Percentiles rank a stretch among this genome's conserved stretches.
Evolutionary conservation across 2,113 vertebrate species (phyloP).

Genomic region (Rhipidura dahli): DNA sequence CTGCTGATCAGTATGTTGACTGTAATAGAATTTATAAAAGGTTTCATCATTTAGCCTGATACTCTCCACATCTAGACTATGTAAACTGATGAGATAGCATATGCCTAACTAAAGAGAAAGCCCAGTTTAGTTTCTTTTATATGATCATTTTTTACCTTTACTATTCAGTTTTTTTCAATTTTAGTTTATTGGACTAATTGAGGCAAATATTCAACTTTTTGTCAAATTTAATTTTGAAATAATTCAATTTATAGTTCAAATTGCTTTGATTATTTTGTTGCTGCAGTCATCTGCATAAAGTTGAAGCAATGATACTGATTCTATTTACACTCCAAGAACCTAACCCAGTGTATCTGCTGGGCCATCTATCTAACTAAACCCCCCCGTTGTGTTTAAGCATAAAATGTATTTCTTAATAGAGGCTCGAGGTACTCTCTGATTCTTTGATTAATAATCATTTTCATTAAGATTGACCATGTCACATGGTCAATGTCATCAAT

Average conservation of each 20-base stretch:
- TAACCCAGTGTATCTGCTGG: neutral
- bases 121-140: neutral
- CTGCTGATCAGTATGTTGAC: neutral
- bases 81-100: neutral
- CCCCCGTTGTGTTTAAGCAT: fast-evolving
- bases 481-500: neutral
- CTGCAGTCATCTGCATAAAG: neutral
- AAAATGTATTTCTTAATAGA: neutral
- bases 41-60: neutral
- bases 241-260: neutral
- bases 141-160: neutral
- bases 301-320: neutral
- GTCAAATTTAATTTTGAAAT: neutral
- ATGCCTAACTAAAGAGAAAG: neutral
- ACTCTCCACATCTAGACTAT: neutral
- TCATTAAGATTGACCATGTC: neutral
- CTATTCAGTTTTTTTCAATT: neutral
- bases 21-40: neutral
- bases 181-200: neutral
- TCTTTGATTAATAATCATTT: neutral
- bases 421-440: neutral
- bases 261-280: neutral
- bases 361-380: neutral
- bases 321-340: neutral
- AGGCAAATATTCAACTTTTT: neutral